Base-by-base conservation (phyloP, 2,797 vertebrate genomes). In the Phrynocephalus vlangalii region DNA sequence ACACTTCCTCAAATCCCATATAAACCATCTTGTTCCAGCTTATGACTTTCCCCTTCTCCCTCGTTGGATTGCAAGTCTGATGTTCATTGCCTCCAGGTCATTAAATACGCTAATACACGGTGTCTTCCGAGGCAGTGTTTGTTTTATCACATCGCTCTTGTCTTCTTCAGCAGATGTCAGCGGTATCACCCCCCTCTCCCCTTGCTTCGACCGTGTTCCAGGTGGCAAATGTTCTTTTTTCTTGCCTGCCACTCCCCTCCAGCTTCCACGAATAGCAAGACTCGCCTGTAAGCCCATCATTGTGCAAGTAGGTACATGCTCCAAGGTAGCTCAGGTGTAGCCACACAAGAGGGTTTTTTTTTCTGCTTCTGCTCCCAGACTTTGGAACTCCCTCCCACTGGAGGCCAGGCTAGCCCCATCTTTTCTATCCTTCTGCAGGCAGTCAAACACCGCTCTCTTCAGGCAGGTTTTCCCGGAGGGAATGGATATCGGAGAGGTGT, bases 71-170 rank as follows among this genome's bases (percentile, higher is more conserved):
- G 75, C 79, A 60, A 28, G 70, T 75, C 66, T 68, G 28, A 13
- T 50, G 38, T 16, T 38, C 70, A 33, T 22, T n/a, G n/a, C 26
- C 80, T 88, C 5, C 1, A 70, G 26, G 82, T 1, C 22, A 79
- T 28, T 78, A 78, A 85, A 82, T 70, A 10, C 77, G 75, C 56
- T 75, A 79, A 83, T 79, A 73, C 11, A 18, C 24, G n/a, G 52
- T 72, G 83, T 76, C 78, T 76, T 82, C 70, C 3, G 1, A 33
- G 33, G 6, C 28, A 15, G 6, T 79, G 26, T 82, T 82, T 68
- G 38, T 38, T 75, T 79, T 56, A 1, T 44, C 8, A 88, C 11
- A 1, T 0, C 0, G 24, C 52, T 82, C 9, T 10, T 33, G 24
- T 26, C 60, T 81, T 26, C 60, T 44, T 81, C 13, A 2, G 30